Evolutionary conservation across 2,797 vertebrate species (phyloP).

Genomic region (Buphagus erythrorhynchus): DNA sequence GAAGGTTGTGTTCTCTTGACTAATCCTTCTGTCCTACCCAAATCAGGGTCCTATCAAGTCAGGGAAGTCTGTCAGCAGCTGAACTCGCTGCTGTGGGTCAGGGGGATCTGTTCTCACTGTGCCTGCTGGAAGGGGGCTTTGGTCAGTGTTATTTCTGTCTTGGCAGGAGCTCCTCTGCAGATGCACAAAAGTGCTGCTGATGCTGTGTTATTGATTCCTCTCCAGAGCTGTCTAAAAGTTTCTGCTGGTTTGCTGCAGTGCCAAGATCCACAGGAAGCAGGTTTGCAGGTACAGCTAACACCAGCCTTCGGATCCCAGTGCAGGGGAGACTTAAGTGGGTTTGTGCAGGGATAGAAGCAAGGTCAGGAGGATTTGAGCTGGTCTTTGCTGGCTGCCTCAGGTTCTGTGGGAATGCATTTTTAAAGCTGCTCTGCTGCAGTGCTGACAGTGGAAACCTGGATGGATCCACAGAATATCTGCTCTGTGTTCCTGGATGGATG

Average conservation of each 20-base stretch:
- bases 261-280: neutral
- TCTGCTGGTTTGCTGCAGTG: neutral
- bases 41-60: neutral
- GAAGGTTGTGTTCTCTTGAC: neutral
- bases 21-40: neutral
- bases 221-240: neutral
- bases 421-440: neutral
- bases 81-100: accelerated
- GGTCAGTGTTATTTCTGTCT: neutral
- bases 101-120: neutral
- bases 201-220: neutral
- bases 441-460: neutral
- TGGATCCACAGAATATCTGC: neutral
- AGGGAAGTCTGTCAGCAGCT: neutral
- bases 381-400: neutral
- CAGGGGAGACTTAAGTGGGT: neutral
- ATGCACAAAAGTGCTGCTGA: neutral
- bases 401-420: neutral
- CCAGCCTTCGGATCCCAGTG: accelerated
- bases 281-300: neutral
- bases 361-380: neutral
- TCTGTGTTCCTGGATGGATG: neutral
- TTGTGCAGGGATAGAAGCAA: neutral
- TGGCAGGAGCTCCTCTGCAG: neutral
- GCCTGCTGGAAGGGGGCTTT: neutral